phyloP scores from a whole-genome alignment of 2,888 invertebrate species.

The Ligdia adustata region DNA sequence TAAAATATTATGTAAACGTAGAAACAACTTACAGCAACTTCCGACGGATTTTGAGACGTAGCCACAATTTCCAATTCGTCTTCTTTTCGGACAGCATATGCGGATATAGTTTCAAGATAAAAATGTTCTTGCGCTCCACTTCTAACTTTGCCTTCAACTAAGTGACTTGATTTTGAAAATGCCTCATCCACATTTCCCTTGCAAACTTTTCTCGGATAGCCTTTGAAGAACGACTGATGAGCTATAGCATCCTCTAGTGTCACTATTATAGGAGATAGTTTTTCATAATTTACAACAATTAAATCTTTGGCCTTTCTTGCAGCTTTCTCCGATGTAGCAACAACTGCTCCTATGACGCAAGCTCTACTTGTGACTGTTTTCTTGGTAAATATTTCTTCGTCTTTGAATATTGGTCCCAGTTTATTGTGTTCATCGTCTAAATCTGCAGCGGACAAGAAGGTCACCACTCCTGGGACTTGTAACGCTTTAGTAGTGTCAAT shows the following conservation, averaged over 20 bases:
- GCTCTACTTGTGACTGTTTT: conserved; percentile 90
- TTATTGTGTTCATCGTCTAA: conserved; percentile 86
- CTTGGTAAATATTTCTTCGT: conserved; percentile 92
- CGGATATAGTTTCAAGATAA: conserved; percentile 91
- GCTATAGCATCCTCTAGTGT: conserved; percentile 94
- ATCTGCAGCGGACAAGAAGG: conserved; percentile 90
- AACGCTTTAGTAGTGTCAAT: conserved; percentile 92
- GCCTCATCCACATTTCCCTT: conserved; percentile 88
- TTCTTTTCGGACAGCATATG: conserved; percentile 87
- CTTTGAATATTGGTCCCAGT: conserved; percentile 89
- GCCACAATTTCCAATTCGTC: conserved; percentile 93
- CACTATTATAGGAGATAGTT: conserved; percentile 89
- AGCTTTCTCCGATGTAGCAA: conserved; percentile 89
- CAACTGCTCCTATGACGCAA: conserved; percentile 90
- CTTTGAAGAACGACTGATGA: conserved; percentile 86
- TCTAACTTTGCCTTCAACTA: conserved; percentile 87
- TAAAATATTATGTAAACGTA: background rate
- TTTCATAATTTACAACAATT: conserved; percentile 91
- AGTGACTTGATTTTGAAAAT: conserved; percentile 86
- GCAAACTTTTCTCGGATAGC: conserved; percentile 78
- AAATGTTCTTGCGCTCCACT: conserved; percentile 95
- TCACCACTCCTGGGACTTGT: conserved; percentile 89
- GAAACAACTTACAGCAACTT: conserved; percentile 83
- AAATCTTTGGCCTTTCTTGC: conserved; percentile 92
- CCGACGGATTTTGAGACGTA: conserved; percentile 92